Evolutionary conservation across 2,797 vertebrate species (phyloP).

Genomic region (Borostomias antarcticus): DNA sequence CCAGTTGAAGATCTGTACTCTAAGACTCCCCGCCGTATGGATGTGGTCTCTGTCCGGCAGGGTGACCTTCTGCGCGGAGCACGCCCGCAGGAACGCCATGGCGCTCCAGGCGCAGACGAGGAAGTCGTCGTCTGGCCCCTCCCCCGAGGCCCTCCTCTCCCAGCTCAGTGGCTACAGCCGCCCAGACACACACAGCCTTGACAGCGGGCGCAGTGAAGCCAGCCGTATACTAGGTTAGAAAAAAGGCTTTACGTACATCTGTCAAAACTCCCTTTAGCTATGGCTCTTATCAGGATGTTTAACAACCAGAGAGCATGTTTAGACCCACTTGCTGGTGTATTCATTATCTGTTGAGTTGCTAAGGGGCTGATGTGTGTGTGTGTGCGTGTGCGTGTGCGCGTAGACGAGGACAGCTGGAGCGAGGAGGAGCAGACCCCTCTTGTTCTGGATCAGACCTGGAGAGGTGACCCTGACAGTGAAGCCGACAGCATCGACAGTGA

Average conservation of each 20-base stretch:
- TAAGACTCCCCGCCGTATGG: neutral
- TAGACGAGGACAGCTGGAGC: constrained; percentile 97
- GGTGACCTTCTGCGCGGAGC: constrained; percentile 89
- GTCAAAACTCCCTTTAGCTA: neutral
- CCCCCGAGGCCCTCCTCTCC: constrained; percentile 87
- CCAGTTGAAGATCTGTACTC: neutral
- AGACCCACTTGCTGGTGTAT: neutral
- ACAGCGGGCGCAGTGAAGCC: constrained; percentile 85
- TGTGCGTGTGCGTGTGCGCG: neutral
- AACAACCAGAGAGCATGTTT: neutral
- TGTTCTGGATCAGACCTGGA: constrained; percentile 93
- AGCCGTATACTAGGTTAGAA: constrained; percentile 84
- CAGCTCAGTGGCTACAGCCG: constrained; percentile 91
- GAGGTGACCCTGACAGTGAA: constrained; percentile 96
- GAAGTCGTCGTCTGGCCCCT: constrained; percentile 80
- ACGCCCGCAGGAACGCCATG: constrained; percentile 88
- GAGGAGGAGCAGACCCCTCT: constrained; percentile 89
- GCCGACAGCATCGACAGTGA: constrained; percentile 96
- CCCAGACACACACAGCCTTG: constrained; percentile 75
- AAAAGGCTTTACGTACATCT: neutral
- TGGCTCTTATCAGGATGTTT: neutral
- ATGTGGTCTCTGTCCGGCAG: constrained; percentile 45
- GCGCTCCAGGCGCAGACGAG: constrained; percentile 91
- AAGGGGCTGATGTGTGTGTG: neutral
- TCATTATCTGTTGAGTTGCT: neutral